A percentile compares a stretch with the other conserved stretches of the same genome.
These are phyloP conservation scores for Gymnogyps californianus DNA, from an alignment of 2,113 vertebrate species.

Conservation along the genomic window DNA sequence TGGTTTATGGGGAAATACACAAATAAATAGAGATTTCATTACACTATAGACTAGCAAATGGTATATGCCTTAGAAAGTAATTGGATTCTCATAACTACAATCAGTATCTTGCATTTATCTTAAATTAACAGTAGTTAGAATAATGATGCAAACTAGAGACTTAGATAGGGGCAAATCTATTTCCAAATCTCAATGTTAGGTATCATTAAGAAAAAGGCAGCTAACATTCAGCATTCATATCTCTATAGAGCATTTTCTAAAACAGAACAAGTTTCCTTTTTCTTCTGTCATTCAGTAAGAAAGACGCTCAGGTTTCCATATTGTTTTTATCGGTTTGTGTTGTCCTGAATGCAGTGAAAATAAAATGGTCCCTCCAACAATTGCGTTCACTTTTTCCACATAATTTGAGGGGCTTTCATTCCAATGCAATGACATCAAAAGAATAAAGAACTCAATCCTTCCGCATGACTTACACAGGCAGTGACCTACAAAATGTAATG, in stretches of 20 bases:
- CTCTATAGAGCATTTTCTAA: not conserved
- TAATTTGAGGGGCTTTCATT: not conserved
- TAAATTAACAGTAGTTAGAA: not conserved
- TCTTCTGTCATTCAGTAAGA: not conserved
- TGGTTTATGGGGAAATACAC: not conserved
- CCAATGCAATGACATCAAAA: not conserved
- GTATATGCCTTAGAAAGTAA: not conserved
- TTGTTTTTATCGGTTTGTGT: not conserved
- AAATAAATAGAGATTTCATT: not conserved
- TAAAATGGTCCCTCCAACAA: not conserved
- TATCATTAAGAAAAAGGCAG: not conserved
- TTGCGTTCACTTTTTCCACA: not conserved
- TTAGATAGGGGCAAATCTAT: not conserved
- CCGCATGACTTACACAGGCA: not conserved
- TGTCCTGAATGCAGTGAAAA: not conserved
- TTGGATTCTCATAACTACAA: not conserved
- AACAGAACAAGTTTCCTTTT: not conserved
- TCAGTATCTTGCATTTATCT: not conserved
- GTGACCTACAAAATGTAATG: not conserved
- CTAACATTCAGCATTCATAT: not conserved
- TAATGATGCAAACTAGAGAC: not conserved
- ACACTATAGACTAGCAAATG: not conserved
- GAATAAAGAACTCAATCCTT: not conserved
- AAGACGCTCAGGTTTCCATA: not conserved
- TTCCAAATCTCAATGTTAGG: not conserved